Base-by-base conservation (phyloP, 2,888 invertebrate species). In the Sylvicola cinctus region DNA sequence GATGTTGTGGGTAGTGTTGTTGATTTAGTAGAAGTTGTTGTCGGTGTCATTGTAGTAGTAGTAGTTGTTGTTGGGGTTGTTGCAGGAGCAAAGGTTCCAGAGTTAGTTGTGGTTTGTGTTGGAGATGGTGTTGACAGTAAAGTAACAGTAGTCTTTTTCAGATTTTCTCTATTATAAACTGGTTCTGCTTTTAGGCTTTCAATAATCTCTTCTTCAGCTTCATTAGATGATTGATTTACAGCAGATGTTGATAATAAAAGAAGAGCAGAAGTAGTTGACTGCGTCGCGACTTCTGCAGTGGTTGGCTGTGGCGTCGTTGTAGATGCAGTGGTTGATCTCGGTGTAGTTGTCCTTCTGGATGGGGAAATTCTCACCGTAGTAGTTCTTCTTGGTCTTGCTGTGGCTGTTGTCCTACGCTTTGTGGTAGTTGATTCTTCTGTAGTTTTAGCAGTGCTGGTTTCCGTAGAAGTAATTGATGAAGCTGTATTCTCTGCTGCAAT, bases 1-100 rank as follows among this genome's bases (percentile, higher is more conserved):
- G 50, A 50, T 20, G 46, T 28, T 45, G 44, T 38, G 46, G 46
- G 3, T 3, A 44, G 40, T 13, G 51, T 46, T 26, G 20, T 20
- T 4, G 20, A 20, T 20, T 4, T 20, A 6, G 20, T 20, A 20
- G 20, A 20, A 20, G 20, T 50, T 14, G 46, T 48, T 3, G 50
- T 37, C 0, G 51, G 49, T 16, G 51, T 51, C 0, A 51, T 30
- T 23, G 12, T 33, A 15, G 8, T 37, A 20, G 16, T 29, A 20
- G 28, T 31, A 27, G 23, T 38, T 39, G 15, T 31, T 27, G 33
- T 37, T 29, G 3, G 34, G 6, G 20, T 20, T 20, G 20, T 6
- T 20, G 20, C 4, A 8, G 20, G 8, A 20, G 20, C 8, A 8
- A 8, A 20, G 20, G 8, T 20, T 20, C 5, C 8, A 20, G 8